phyloP scores from a whole-genome alignment of 2,113 vertebrate genomes.

The Dryoscopus gambensis region DNA sequence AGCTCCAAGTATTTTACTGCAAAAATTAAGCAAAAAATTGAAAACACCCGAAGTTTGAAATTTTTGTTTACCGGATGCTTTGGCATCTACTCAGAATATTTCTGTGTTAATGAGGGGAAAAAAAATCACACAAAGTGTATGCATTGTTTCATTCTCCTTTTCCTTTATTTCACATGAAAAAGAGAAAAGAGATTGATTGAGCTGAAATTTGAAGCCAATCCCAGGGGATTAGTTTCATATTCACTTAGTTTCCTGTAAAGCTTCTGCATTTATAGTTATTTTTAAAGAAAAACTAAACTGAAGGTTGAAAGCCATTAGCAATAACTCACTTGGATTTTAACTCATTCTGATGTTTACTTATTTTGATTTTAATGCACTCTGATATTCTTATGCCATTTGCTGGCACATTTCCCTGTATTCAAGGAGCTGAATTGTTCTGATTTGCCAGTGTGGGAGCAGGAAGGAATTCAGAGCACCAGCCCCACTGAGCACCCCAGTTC shows the following conservation, averaged over 20 bases:
- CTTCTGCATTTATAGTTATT: slow-evolving; percentile 42
- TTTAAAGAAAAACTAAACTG: slow-evolving; percentile 55
- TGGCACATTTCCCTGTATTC: slow-evolving; percentile 19
- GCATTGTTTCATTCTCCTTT: slow-evolving; percentile 31
- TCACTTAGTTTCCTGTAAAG: slow-evolving; percentile 58
- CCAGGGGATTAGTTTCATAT: slow-evolving; percentile 60
- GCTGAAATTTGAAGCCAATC: slow-evolving; percentile 58
- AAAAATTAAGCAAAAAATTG: neutral
- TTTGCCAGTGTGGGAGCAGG: neutral
- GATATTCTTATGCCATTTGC: slow-evolving; percentile 54
- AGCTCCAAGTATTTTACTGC: neutral
- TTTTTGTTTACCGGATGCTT: neutral
- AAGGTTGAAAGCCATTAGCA: slow-evolving; percentile 39
- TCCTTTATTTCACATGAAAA: slow-evolving; percentile 34
- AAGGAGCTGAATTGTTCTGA: slow-evolving; percentile 6
- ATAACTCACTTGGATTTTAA: slow-evolving; percentile 56
- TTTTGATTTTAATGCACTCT: slow-evolving; percentile 72
- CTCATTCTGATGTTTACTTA: slow-evolving; percentile 60
- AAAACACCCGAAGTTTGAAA: neutral
- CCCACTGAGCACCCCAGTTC: neutral
- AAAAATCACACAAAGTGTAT: neutral
- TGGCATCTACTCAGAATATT: neutral
- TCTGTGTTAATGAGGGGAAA: neutral
- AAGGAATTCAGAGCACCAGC: neutral
- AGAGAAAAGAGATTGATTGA: slow-evolving; percentile 42